Evolutionary conservation across 2,888 invertebrate genomes (phyloP).

Genomic region (Nomada fabriciana): DNA sequence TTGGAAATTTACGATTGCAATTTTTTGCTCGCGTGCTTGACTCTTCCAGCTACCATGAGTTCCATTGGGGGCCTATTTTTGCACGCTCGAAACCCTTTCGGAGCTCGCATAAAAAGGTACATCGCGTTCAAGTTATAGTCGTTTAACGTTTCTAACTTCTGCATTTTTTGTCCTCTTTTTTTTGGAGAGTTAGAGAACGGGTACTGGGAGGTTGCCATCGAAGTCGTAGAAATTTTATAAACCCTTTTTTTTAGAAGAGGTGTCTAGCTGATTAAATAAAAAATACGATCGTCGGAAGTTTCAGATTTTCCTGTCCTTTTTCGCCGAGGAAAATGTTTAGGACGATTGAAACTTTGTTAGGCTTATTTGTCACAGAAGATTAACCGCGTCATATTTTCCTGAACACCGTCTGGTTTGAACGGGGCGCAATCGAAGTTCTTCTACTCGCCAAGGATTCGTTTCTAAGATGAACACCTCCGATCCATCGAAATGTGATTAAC

Average conservation of each 20-base stretch:
- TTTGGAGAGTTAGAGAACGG: not conserved
- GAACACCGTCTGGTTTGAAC: too few species aligned
- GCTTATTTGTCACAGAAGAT: too few species aligned
- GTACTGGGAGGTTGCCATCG: too few species aligned
- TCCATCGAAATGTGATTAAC: conserved; percentile 3
- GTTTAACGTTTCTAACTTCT: not conserved
- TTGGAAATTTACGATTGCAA: conserved; percentile 50
- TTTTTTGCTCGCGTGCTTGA: conserved; percentile 50
- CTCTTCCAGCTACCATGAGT: conserved; percentile 11
- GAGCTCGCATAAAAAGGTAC: not conserved
- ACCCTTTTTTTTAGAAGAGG: too few species aligned
- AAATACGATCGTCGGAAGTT: too few species aligned
- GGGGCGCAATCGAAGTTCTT: not conserved
- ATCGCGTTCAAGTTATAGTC: not conserved
- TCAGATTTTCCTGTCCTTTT: too few species aligned
- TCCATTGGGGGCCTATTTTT: not conserved
- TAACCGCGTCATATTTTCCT: too few species aligned
- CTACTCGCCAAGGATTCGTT: not conserved
- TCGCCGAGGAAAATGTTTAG: too few species aligned
- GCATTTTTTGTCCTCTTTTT: not conserved
- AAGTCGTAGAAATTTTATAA: too few species aligned
- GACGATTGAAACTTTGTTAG: too few species aligned
- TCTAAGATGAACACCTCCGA: not conserved
- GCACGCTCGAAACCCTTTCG: conserved; percentile 11
- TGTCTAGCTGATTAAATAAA: too few species aligned